Conservation (phyloP, 2,888 invertebrate genomes). For the Watsonalla cultraria region DNA sequence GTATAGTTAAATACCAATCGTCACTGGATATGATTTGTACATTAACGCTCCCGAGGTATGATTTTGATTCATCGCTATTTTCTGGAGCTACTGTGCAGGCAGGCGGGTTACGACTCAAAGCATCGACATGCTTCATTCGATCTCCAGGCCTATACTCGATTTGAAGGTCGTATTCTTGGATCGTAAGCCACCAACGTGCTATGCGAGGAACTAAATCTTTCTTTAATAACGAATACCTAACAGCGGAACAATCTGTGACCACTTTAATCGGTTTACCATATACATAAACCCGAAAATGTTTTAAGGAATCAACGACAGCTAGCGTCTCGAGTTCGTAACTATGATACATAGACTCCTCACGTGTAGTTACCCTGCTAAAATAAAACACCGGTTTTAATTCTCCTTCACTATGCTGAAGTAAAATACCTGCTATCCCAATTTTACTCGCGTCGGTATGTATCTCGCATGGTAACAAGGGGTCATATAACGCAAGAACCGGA, state of each 20-base stretch:
- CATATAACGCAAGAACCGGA: constrained; percentile 27
- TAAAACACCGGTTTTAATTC: constrained; percentile 24
- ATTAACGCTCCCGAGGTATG: too few relatives aligned
- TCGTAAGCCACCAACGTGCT: too few relatives aligned
- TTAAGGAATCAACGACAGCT: constrained; percentile 29
- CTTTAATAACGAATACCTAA: constrained; percentile 25
- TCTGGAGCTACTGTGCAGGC: too few relatives aligned
- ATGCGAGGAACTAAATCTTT: constrained; percentile 1
- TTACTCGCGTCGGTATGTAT: constrained; percentile 29
- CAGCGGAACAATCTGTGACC: constrained; percentile 32
- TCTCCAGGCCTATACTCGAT: constrained; percentile 31
- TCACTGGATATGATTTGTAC: too few relatives aligned
- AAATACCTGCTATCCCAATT: constrained; percentile 25
- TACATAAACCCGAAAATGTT: constrained; percentile 20
- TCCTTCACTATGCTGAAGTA: constrained; percentile 21
- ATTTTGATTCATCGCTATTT: too few relatives aligned
- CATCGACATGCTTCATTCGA: constrained; percentile 35
- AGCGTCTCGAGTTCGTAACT: constrained; percentile 42
- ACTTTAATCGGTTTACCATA: constrained; percentile 18
- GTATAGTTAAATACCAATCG: constrained; percentile 21
- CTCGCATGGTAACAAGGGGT: constrained; percentile 8
- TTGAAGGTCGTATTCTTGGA: constrained; percentile 29
- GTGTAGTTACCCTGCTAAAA: constrained; percentile 28
- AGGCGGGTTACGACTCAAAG: constrained; percentile 31
- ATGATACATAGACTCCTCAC: constrained; percentile 27